A percentile compares a stretch with the other conserved stretches of the same genome.
Conservation (phyloP, 2,888 invertebrate species). For the Aelia acuminata region DNA sequence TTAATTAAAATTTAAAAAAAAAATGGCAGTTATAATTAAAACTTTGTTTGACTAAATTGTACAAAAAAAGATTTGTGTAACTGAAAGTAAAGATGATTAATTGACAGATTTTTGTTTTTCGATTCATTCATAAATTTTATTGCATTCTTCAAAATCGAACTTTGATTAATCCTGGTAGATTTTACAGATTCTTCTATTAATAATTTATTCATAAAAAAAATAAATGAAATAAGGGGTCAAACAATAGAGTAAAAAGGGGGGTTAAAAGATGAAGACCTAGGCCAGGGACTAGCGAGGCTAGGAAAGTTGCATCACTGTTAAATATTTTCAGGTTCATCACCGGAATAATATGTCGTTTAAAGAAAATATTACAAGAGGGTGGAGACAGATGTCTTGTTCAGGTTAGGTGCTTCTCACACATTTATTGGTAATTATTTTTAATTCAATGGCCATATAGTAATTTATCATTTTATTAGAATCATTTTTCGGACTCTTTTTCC, state of each 20-base stretch:
- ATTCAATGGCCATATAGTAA: constrained; percentile 42
- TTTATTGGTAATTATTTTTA: constrained; percentile 60
- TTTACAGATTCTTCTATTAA: too few relatives aligned
- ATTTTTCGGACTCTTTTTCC: not conserved
- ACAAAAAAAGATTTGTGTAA: not conserved
- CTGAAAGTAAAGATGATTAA: not conserved
- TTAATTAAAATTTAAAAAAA: not conserved
- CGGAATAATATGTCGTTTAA: constrained; percentile 50
- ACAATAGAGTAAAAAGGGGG: not conserved
- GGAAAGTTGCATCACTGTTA: constrained; percentile 58
- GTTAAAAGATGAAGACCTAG: constrained; percentile 14
- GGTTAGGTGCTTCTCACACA: constrained; percentile 56
- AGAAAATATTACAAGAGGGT: constrained; percentile 46
- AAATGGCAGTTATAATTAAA: not conserved
- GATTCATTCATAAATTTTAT: not conserved
- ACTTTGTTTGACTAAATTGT: not conserved
- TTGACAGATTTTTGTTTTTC: not conserved
- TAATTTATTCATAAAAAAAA: not conserved
- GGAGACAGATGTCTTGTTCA: constrained; percentile 46
- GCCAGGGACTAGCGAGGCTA: constrained; percentile 5
- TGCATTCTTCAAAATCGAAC: not conserved
- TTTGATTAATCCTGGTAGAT: not conserved
- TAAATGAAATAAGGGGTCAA: not conserved
- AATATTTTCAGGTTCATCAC: constrained; percentile 59
- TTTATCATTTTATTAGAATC: constrained; percentile 17